Percentiles rank a stretch among this genome's conserved stretches.
Conservation (phyloP, 2,797 vertebrate species). For the Typhlichthys subterraneus region DNA sequence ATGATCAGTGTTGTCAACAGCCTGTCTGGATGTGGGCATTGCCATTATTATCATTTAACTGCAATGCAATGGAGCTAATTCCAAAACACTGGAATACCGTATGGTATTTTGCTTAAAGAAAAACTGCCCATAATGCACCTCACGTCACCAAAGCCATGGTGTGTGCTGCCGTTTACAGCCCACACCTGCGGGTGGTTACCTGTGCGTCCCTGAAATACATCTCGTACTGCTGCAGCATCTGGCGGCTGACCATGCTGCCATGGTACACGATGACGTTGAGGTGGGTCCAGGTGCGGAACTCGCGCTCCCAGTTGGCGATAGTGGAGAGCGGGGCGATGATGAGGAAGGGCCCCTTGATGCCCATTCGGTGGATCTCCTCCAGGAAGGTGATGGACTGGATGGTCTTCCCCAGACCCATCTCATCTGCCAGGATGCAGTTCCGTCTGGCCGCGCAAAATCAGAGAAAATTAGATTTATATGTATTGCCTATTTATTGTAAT, state of each 20-base stretch:
- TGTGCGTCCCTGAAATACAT: constrained; percentile 98
- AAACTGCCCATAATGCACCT: not conserved
- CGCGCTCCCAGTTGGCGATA: constrained; percentile 97
- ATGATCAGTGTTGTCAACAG: too few species aligned
- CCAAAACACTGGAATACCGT: too few species aligned
- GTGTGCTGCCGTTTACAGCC: not conserved
- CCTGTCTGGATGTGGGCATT: too few species aligned
- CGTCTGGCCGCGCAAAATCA: constrained; percentile 72
- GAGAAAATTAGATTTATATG: not conserved
- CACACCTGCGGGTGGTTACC: constrained; percentile 68
- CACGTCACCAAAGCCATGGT: not conserved
- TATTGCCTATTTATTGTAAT: not conserved
- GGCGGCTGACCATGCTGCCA: constrained; percentile 94
- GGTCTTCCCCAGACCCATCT: constrained; percentile 99
- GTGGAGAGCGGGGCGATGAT: constrained; percentile 99
- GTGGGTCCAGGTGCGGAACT: constrained; percentile 95
- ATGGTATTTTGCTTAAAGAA: too few species aligned
- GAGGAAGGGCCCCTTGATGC: constrained; percentile 92
- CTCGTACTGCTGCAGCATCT: constrained; percentile 99
- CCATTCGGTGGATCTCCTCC: constrained; percentile 88
- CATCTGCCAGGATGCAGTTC: constrained; percentile 98
- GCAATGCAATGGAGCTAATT: too few species aligned
- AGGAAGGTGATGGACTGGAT: constrained; percentile 99
- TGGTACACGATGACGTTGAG: constrained; percentile 98
- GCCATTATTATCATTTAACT: too few species aligned